Evolutionary conservation across 2,888 invertebrate genomes (phyloP), one percentile per base, ranked within the genome.

Genomic region (Alloplasta piceator): DNA sequence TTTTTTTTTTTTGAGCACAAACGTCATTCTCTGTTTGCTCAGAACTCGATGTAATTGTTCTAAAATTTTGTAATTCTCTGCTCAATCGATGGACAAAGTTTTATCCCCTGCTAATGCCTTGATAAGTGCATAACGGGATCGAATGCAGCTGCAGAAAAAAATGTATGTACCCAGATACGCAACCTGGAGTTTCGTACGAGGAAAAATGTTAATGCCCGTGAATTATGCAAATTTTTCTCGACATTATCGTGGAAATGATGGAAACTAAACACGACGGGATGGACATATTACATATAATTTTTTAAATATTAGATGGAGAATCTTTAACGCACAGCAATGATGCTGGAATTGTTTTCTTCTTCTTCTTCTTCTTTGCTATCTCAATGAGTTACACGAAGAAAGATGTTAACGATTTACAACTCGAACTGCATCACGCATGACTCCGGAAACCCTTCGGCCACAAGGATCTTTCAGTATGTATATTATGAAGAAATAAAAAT

Each of bases 401-500:
- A 7, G 16, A 36, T 39, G 39, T 26, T 7, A 7, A 16, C 46
- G 36, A 39, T 26, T 43, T 36, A 14, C 14, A 52, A 63, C 43
- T 16, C 52, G 55, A 43, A 26, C 9, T 48, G 43, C 68, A 63
- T 70, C 71, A 71, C 71, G 58, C 77, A 58, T 66, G 6, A 46
- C 58, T 58, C 71, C 71, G 64, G 58, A 71, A 77, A 64, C 58
- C 70, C 71, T 71, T 66, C 58, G 66, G 58, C 71, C 64, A 71
- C 50, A 43, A 61, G 39, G 66, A 71, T 16, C 63, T 46, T 64
- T 56, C 10, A 26, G 6, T 16, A 9, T 50, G 43, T 61, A 16
- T n/a, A 48, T n/a, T 10, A 48, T 6, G 12, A 48, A 48, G 12
- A 5, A 48, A 48, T 48, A 7, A 46, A 46, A 48, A 9, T 48